Conservation (phyloP, 2,113 vertebrate species). For the Actenoides lindsayi region DNA sequence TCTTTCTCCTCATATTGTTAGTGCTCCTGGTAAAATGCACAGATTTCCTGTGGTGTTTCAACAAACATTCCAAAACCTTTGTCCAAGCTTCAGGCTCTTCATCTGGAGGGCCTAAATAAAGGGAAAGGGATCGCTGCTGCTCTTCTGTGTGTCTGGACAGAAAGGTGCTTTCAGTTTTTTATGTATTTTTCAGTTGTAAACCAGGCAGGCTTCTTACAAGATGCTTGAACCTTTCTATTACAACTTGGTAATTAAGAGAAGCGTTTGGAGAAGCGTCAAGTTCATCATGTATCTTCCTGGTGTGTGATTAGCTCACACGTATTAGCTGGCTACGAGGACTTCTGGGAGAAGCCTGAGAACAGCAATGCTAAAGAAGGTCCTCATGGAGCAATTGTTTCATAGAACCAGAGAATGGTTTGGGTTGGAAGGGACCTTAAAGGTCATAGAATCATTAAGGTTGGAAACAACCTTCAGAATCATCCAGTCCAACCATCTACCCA, state of each 20-base stretch:
- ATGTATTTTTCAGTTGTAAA: not conserved
- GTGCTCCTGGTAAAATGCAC: not conserved
- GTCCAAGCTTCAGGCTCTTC: not conserved
- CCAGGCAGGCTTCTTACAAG: not conserved
- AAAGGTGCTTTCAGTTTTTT: not conserved
- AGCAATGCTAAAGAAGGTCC: not conserved
- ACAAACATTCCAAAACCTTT: not conserved
- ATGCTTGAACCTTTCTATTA: too few species aligned
- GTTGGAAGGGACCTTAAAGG: too few species aligned
- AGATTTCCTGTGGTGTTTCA: not conserved
- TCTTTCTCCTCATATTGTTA: not conserved
- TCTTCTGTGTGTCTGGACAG: not conserved
- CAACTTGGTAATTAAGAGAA: not conserved
- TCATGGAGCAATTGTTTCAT: not conserved
- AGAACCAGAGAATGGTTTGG: too few species aligned
- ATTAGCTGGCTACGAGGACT: not conserved
- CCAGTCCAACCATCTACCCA: too few species aligned
- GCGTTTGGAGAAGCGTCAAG: not conserved
- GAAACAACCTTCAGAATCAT: too few species aligned
- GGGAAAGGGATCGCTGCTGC: not conserved
- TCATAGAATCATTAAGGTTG: too few species aligned
- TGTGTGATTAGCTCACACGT: accelerated
- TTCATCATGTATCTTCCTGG: accelerated
- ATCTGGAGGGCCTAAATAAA: not conserved
- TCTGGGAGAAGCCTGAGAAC: not conserved